Base-by-base conservation (phyloP, 1,140 invertebrate species). In the Zaprionus ghesquierei region DNA sequence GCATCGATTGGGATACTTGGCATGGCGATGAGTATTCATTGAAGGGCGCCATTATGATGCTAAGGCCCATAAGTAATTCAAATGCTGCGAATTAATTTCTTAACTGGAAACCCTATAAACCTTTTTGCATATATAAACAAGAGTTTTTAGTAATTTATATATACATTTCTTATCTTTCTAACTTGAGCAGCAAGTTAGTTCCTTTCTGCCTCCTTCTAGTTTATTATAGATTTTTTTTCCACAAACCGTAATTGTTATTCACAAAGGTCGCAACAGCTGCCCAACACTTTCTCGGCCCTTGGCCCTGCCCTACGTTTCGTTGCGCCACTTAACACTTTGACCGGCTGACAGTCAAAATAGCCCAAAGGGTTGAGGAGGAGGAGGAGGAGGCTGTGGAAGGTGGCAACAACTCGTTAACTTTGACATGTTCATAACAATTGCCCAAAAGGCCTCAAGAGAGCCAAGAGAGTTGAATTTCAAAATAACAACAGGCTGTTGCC, bases 371-470 rank as follows among this genome's bases (percentile, higher is more conserved):
- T 41, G 6, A 41, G n/a, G 6, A 38, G 13, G n/a, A 12, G 31
- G 31, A 13, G 35, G 6, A 8, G n/a, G 5, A 8, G 35, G 5
- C 6, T 27, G 31, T 13, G 35, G 13, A 38, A 6, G 35, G 35
- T 41, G 35, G 35, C n/a, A n/a, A n/a, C 27, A 20, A 81, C 75
- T 89, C 74, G 81, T 89, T 87, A 79, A 79, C 84, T 87, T 87
- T 87, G 84, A 87, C 85, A 87, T 87, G 84, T 87, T 87, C 84
- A 87, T 87, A 87, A 87, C 79, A 84, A 89, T 87, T 89, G 79
- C 60, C 82, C 65, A 78, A 78, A 81, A 80, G 73, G 58, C 50
- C 62, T 51, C 44, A 25, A 35, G 33, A 27, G 8, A 8, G 6
- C 54, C 20, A n/a, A n/a, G n/a, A 5, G 4, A 44, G 41, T 35